Percentiles rank a stretch among this genome's conserved stretches.
Evolutionary conservation across 2,113 vertebrate genomes (phyloP).

Genomic region (Phrynocephalus versicolor): DNA sequence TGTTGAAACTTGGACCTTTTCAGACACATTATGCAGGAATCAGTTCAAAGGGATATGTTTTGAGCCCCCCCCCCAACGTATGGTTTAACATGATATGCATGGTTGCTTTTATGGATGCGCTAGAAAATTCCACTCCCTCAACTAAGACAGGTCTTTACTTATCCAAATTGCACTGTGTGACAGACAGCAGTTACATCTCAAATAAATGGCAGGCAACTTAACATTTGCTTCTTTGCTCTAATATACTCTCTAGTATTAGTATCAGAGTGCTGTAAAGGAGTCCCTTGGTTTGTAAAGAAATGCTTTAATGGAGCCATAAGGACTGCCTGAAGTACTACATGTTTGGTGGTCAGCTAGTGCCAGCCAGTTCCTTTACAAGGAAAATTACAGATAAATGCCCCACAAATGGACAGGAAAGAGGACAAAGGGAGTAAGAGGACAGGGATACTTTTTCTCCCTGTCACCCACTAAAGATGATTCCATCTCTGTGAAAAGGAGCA

Average conservation of each 20-base stretch:
- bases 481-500: neutral
- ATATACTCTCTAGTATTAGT: neutral
- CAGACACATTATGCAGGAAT: no score
- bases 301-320: neutral
- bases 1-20: no score
- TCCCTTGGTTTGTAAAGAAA: neutral
- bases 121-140: neutral
- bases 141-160: neutral
- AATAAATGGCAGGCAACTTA: neutral
- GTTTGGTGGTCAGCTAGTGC: neutral
- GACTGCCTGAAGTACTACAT: neutral
- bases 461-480: neutral
- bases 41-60: neutral
- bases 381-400: no score
- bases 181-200: neutral
- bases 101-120: neutral
- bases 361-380: neutral
- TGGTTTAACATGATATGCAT: no score
- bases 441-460: neutral
- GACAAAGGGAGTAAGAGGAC: neutral
- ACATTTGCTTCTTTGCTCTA: neutral
- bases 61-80: neutral
- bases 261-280: neutral
- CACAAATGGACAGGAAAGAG: no score
- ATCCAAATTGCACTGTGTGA: neutral